phyloP scores from a whole-genome alignment of 2,797 vertebrate genomes.

The Thripadectes ignobilis region DNA sequence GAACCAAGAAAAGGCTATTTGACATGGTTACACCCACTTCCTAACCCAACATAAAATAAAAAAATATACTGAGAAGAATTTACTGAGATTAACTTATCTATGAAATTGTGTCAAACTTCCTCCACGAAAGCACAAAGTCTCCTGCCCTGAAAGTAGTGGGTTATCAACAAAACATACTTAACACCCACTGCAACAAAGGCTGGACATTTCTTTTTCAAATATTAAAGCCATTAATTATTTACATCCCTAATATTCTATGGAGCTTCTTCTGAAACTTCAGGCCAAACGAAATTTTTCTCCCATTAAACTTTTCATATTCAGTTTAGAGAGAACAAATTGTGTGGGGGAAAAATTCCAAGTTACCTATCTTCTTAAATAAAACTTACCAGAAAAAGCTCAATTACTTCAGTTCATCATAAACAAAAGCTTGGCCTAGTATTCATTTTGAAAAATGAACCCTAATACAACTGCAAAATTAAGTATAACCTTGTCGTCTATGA shows the following conservation, averaged over 20 bases:
- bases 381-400: neutral
- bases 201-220: neutral
- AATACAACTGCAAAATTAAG: neutral
- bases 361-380: neutral
- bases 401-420: neutral
- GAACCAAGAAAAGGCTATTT: conserved; percentile 3
- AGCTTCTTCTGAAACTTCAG: neutral
- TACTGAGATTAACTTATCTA: neutral
- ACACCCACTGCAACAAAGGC: neutral
- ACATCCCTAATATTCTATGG: neutral
- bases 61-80: neutral
- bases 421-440: neutral
- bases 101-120: neutral
- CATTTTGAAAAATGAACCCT: neutral
- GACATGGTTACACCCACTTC: neutral
- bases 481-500: neutral
- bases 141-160: neutral
- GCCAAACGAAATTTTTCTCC: neutral
- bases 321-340: neutral
- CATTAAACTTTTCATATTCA: neutral
- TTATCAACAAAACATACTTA: neutral
- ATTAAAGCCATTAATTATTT: neutral
- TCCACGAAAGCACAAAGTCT: neutral
- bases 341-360: neutral
- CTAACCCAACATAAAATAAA: neutral